Conservation (phyloP, 2,113 vertebrate species). For the Alethe diademata region DNA sequence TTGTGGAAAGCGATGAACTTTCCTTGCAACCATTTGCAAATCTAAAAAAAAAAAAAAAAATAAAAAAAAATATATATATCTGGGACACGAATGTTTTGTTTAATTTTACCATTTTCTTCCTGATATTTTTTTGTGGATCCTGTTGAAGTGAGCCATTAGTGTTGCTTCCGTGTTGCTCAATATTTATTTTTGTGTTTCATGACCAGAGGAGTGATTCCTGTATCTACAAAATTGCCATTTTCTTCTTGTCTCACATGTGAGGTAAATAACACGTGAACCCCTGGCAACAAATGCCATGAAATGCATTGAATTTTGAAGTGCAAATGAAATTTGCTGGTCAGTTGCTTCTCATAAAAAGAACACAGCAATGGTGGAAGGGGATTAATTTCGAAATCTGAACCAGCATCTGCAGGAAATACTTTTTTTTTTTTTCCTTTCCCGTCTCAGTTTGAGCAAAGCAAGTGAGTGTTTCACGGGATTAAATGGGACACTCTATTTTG, state of each 20-base stretch:
- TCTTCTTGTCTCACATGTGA: neutral
- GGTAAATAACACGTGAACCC: neutral
- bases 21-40: neutral
- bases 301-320: neutral
- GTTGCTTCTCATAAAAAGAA: neutral
- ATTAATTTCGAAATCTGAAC: neutral
- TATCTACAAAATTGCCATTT: neutral
- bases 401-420: neutral
- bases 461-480: neutral
- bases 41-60: neutral
- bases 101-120: neutral
- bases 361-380: fast-evolving
- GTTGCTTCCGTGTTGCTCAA: neutral
- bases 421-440: neutral
- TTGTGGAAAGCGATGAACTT: neutral
- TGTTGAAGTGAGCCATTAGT: neutral
- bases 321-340: neutral
- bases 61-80: neutral
- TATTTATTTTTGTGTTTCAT: neutral
- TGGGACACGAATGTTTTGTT: neutral
- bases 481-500: neutral
- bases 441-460: neutral
- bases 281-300: neutral
- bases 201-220: neutral
- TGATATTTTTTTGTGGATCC: neutral